Evolutionary conservation across 2,797 vertebrate species (phyloP).

Genomic region (Karalla daura): DNA sequence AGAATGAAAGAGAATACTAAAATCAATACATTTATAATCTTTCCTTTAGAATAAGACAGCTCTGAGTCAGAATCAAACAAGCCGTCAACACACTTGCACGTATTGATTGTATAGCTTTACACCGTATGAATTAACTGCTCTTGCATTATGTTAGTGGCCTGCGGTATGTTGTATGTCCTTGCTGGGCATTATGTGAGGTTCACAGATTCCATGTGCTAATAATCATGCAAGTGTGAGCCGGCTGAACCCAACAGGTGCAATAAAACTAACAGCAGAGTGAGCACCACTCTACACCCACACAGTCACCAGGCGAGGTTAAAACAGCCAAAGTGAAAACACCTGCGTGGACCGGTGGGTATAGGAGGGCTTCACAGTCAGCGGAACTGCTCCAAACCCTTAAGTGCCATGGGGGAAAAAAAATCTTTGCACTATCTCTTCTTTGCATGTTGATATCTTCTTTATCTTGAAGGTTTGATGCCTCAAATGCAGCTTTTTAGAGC

Average conservation of each 20-base stretch:
- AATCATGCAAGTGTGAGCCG: slow-evolving; percentile 69
- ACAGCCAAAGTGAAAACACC: slow-evolving; percentile 68
- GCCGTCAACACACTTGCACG: not conserved
- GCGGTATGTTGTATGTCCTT: slow-evolving; percentile 36
- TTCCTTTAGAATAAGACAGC: not conserved
- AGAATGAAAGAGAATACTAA: no score
- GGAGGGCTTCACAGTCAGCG: slow-evolving; percentile 38
- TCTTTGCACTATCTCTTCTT: slow-evolving; percentile 15
- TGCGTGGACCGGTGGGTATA: slow-evolving; percentile 44
- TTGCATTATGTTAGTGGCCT: no score
- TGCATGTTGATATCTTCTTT: not conserved
- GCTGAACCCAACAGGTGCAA: slow-evolving; percentile 69
- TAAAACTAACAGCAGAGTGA: slow-evolving; percentile 58
- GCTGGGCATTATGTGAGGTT: slow-evolving; percentile 39
- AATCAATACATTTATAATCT: no score
- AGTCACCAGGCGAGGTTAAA: slow-evolving; percentile 65
- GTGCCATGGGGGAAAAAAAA: slow-evolving; percentile 2
- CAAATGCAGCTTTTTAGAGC: not conserved
- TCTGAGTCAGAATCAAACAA: slow-evolving; percentile 13
- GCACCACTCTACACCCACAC: slow-evolving; percentile 66
- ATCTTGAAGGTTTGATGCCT: slow-evolving; percentile 1
- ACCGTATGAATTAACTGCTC: no score
- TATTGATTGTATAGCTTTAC: not conserved
- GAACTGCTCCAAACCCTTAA: slow-evolving; percentile 40
- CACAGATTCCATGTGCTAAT: slow-evolving; percentile 59